Conservation (phyloP, 2,113 vertebrate genomes). For the Coregonus clupeaformis region DNA sequence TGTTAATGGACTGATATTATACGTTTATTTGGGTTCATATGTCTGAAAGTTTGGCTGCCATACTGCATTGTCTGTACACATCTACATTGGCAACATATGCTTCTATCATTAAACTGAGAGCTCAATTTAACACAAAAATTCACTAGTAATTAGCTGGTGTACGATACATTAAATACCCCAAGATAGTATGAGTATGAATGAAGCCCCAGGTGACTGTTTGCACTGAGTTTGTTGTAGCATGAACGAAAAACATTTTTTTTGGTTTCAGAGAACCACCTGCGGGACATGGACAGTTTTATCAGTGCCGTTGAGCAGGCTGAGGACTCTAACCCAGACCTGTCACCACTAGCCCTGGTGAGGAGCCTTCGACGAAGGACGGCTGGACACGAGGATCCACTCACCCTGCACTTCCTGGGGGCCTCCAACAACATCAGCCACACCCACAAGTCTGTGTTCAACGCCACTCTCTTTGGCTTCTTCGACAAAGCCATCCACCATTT, state of each 20-base stretch:
- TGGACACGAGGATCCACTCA: conserved; percentile 46
- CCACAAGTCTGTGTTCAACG: neutral
- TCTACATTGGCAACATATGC: neutral
- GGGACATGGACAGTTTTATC: conserved; percentile 75
- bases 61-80: neutral
- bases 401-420: conserved; percentile 55
- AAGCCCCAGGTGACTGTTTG: neutral
- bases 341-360: conserved; percentile 33
- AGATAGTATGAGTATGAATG: neutral
- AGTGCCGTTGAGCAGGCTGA: conserved; percentile 71
- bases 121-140: too few relatives aligned
- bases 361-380: conserved; percentile 54
- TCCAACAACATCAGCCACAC: conserved; percentile 35
- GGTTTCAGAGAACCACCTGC: conserved; percentile 56
- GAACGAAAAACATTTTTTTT: neutral
- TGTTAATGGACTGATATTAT: neutral
- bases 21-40: neutral
- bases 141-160: too few relatives aligned
- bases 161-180: neutral
- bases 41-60: too few relatives aligned
- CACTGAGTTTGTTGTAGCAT: too few relatives aligned
- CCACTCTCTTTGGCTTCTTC: conserved; percentile 57
- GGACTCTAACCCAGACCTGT: conserved; percentile 24
- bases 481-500: conserved; percentile 53
- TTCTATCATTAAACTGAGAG: neutral